phyloP scores from a whole-genome alignment of 2,113 vertebrate species.

The Oncorhynchus keta region DNA sequence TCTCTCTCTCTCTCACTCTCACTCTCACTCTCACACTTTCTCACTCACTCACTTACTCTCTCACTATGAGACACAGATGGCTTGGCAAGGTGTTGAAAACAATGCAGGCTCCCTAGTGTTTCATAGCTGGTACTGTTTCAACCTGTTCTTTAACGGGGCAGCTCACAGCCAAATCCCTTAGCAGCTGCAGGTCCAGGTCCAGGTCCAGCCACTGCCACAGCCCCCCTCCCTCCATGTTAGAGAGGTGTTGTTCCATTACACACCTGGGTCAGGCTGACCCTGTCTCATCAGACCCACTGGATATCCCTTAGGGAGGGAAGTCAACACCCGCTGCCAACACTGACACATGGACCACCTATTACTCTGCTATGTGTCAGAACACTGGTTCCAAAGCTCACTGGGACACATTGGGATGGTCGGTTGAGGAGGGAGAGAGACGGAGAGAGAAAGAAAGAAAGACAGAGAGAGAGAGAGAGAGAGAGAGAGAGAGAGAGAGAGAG shows the following conservation, averaged over 20 bases:
- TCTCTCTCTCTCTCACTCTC: too few species aligned
- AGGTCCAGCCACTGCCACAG: too few species aligned
- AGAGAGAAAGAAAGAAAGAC: not conserved
- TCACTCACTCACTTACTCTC: not conserved
- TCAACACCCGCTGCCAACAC: not conserved
- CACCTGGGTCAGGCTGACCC: constrained; percentile 16
- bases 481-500: not conserved
- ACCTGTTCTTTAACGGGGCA: constrained; percentile 7
- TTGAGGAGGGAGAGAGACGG: not conserved
- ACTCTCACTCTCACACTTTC: not conserved
- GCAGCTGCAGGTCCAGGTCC: not conserved
- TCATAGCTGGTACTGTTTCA: not conserved
- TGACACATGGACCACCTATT: not conserved
- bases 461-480: not conserved
- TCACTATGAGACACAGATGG: not conserved
- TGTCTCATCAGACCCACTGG: not conserved
- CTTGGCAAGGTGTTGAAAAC: not conserved
- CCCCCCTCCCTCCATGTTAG: not conserved
- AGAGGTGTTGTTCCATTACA: constrained; percentile 4
- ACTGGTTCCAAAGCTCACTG: not conserved
- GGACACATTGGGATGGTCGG: not conserved
- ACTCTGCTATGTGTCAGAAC: not conserved
- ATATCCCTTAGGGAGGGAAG: constrained; percentile 8
- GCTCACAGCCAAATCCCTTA: constrained; percentile 3
- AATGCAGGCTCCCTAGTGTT: not conserved